phyloP scores from a whole-genome alignment of 1,140 invertebrate species.

The Argopecten irradians region DNA sequence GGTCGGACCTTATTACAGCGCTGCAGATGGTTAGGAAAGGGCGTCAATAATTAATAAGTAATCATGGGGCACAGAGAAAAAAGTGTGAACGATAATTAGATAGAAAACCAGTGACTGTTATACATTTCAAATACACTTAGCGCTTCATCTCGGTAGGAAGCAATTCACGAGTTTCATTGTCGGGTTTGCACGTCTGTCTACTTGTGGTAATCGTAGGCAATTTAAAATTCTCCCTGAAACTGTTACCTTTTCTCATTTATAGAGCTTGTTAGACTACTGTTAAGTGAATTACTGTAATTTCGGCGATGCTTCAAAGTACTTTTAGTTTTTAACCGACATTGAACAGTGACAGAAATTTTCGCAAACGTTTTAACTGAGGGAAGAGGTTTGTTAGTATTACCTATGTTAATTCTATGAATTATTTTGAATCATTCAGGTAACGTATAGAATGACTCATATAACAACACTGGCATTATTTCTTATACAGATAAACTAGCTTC shows the following conservation, averaged over 20 bases:
- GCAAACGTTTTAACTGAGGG: background rate
- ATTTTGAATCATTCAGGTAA: too few species aligned
- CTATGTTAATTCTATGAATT: too few species aligned
- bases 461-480: too few species aligned
- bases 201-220: background rate
- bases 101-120: background rate
- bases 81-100: slow-evolving; percentile 6
- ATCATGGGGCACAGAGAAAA: background rate
- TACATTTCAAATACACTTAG: background rate
- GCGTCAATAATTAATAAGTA: slow-evolving; percentile 11
- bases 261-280: background rate
- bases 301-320: background rate
- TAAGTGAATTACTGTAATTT: background rate
- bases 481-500: too few species aligned
- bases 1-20: background rate
- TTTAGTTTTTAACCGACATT: background rate
- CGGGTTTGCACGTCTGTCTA: background rate
- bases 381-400: too few species aligned
- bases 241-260: background rate
- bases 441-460: too few species aligned
- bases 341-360: background rate
- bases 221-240: background rate
- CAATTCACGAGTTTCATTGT: background rate
- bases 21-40: background rate
- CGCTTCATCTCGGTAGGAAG: background rate